Evolutionary conservation across 2,888 invertebrate species (phyloP), one percentile per base, ranked within the genome.

Genomic region (Metopia argyrocephala): DNA sequence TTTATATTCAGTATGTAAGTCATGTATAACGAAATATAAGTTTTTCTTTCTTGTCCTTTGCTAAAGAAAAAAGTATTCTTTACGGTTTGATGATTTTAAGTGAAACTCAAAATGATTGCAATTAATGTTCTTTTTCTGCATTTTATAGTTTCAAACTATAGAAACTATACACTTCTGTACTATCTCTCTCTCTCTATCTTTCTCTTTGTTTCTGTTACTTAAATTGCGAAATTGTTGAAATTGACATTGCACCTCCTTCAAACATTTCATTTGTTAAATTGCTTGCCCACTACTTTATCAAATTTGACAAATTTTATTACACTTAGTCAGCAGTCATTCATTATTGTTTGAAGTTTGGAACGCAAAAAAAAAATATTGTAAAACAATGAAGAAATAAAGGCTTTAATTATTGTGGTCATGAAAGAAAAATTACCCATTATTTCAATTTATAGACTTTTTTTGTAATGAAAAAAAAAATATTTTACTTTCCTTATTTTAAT

Each of bases 91-190:
- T 54, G 5, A 54, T 45, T 65, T 75, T 59, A 54, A 79, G 69
- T 28, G 69, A 54, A 65, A 75, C 69, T 65, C 75, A 65, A 18
- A 75, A 65, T 75, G 28, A 54, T 65, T 57, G 48, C 56, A 70
- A 79, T 70, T 75, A 65, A 75, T 75, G 79, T 75, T 46, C 48
- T 65, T 70, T 66, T 46, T 61, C 59, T 75, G 75, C 54, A 70
- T 61, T 79, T 79, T 70, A 79, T 70, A 54, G 75, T 61, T 50
- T 75, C 31, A 9, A 73, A 48, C 27, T 46, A 65, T 27, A 46
- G n/a, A 52, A 76, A 64, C 15, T 38, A 76, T 2, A 31, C n/a
- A n/a, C n/a, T n/a, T n/a, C n/a, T n/a, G n/a, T n/a, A n/a, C n/a
- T n/a, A n/a, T n/a, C n/a, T n/a, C n/a, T n/a, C n/a, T n/a, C n/a